Conservation (phyloP, 2,888 invertebrate genomes). For the Antheraea assamensis region DNA sequence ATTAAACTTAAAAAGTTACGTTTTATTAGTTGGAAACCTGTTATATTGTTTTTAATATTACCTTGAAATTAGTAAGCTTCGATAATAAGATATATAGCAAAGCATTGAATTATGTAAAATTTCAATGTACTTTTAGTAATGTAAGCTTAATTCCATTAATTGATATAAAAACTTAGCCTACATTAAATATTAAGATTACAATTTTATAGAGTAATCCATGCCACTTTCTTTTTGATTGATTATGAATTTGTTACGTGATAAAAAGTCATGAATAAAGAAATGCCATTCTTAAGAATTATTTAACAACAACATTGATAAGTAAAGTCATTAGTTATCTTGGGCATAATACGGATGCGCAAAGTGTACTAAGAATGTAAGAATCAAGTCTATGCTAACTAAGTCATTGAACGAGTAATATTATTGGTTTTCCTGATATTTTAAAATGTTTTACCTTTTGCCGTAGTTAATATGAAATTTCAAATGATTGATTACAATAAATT, state of each 20-base stretch:
- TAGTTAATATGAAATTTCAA: neutral
- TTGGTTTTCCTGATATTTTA: neutral
- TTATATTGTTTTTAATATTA: neutral
- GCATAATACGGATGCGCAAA: too few relatives aligned
- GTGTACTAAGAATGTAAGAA: neutral
- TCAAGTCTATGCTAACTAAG: neutral
- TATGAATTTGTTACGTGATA: too few relatives aligned
- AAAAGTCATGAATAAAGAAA: too few relatives aligned
- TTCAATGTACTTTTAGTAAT: too few relatives aligned
- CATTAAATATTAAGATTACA: neutral
- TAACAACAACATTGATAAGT: too few relatives aligned
- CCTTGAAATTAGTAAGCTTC: neutral
- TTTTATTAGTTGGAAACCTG: neutral
- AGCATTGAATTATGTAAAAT: too few relatives aligned
- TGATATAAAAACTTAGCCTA: neutral
- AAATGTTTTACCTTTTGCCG: neutral
- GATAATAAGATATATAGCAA: neutral
- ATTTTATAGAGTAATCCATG: neutral
- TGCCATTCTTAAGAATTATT: too few relatives aligned
- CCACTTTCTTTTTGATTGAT: neutral
- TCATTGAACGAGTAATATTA: neutral
- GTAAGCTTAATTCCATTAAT: neutral
- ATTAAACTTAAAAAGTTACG: constrained; percentile 3
- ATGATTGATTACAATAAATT: neutral
- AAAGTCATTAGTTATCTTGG: too few relatives aligned